Evolutionary conservation across 2,113 vertebrate species (phyloP), one percentile per base, ranked within the genome.

Genomic region (Mormoops blainvillei): DNA sequence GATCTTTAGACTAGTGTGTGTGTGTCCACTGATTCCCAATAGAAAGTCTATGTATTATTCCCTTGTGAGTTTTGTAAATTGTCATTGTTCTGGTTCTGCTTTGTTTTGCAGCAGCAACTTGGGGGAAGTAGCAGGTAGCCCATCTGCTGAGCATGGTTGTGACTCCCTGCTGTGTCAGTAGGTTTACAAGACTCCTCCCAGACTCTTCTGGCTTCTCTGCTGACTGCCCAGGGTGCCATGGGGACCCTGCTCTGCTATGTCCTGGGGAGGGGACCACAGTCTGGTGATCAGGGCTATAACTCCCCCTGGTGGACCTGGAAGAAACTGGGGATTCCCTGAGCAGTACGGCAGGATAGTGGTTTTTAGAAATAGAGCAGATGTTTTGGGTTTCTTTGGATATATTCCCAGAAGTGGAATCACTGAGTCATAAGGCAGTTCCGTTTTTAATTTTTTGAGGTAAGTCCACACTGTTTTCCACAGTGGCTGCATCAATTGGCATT

Each of bases 151-250:
- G 45, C 1, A 0, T 20, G 67, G 18, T 33, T 26, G 61, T 16
- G 48, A 10, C 3, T 3, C 61, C 28, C 16, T 50, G 33, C 38
- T 54, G 3, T 81, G 7, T 56, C 10, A 41, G 33, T 2, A 43
- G 68, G 31, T 14, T 61, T 16, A 19, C 31, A 8, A 0, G 3
- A 22, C 19, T 19, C 15, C 20, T 36, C 10, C 2, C 58, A 50
- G 12, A 6, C 15, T 54, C 52, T 54, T 50, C 14, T 41, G 7
- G 22, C 48, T 87, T 73, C 28, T 56, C 38, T 56, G 31, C 28
- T 33, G 16, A 54, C 33, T 1, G 3, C 11, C 12, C 33, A 12
- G 19, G 28, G 3, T 1, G 0, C 28, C 16, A 3, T 22, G 8
- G 31, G 56, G 58, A 80, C 4, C 2, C n/a, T 4, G 7, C 31